Evolutionary conservation across 2,113 vertebrate species (phyloP).

Genomic region (Ictidomys tridecemlineatus): DNA sequence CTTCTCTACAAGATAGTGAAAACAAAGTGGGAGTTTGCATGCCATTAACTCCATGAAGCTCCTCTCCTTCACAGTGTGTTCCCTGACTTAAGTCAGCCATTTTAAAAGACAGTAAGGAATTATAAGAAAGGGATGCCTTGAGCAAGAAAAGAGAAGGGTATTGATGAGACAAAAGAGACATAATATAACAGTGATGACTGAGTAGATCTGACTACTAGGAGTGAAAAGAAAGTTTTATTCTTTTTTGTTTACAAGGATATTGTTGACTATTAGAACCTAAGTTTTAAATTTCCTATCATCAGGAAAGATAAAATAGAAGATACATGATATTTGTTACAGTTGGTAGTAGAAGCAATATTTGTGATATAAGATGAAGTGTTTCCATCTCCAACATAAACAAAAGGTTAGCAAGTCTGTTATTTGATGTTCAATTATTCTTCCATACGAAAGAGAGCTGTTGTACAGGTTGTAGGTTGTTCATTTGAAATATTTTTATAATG

Average conservation of each 20-base stretch:
- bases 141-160: background rate
- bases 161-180: background rate
- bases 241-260: slow-evolving; percentile 1
- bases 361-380: background rate
- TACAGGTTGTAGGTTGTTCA: background rate
- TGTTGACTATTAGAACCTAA: background rate
- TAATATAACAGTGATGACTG: background rate
- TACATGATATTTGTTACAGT: background rate
- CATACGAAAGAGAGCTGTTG: background rate
- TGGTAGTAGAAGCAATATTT: background rate
- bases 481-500: background rate
- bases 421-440: background rate
- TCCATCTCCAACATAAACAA: slow-evolving; percentile 23
- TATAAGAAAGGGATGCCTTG: slow-evolving; percentile 7
- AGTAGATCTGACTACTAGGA: slow-evolving; percentile 11
- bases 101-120: slow-evolving; percentile 40
- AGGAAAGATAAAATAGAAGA: slow-evolving; percentile 46
- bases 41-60: slow-evolving; percentile 62
- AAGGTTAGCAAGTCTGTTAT: background rate
- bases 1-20: slow-evolving; percentile 68
- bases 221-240: background rate
- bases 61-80: background rate
- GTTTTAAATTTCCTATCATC: slow-evolving; percentile 27
- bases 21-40: slow-evolving; percentile 58
- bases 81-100: slow-evolving; percentile 36